These are phyloP conservation scores for Limanda limanda DNA, from an alignment of 2,113 vertebrate genomes.

Conservation along the genomic window DNA sequence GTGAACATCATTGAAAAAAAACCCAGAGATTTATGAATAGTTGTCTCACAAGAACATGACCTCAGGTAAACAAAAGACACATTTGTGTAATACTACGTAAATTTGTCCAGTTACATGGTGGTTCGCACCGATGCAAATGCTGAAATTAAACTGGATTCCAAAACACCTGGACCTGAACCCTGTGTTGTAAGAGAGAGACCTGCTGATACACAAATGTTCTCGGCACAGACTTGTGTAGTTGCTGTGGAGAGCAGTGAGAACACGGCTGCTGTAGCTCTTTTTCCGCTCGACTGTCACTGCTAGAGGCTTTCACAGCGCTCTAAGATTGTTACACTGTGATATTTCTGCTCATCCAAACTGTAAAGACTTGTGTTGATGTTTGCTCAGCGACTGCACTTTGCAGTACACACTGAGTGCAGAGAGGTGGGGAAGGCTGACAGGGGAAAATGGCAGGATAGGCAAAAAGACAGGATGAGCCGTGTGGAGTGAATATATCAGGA, in stretches of 20 bases:
- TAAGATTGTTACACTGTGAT: conserved; percentile 11
- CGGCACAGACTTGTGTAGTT: background rate
- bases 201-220: background rate
- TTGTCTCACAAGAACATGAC: no score
- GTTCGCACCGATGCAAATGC: no score
- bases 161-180: no score
- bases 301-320: background rate
- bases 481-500: background rate
- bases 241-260: background rate
- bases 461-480: background rate
- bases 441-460: background rate
- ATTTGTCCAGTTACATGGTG: no score
- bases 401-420: background rate
- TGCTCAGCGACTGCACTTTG: background rate
- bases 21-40: no score
- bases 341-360: conserved; percentile 16
- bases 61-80: no score
- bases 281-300: background rate
- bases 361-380: conserved; percentile 4
- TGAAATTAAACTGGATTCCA: no score
- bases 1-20: no score
- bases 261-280: background rate
- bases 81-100: no score
- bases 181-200: no score
- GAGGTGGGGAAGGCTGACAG: conserved; percentile 6